Conservation (phyloP, 1,140 invertebrate species). For the Macrobrachium nipponense region DNA sequence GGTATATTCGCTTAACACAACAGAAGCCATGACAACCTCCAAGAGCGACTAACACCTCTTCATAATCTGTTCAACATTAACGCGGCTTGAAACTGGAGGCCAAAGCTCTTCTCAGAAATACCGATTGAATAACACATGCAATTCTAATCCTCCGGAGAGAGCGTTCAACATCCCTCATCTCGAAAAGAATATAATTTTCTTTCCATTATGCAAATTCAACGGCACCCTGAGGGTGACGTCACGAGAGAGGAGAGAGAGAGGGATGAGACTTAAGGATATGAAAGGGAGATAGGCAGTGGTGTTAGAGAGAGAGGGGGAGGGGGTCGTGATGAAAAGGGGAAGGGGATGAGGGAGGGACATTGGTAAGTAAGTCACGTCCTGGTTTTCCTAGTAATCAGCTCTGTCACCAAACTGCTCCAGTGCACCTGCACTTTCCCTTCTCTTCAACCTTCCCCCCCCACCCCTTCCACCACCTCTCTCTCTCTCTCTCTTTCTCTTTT, state of each 20-base stretch:
- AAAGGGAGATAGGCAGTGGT: neutral
- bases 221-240: neutral
- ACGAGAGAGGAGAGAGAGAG: neutral
- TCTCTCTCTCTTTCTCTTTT: constrained; percentile 9
- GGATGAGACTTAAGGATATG: neutral
- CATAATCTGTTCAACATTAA: too few relatives aligned
- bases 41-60: too few relatives aligned
- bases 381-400: neutral
- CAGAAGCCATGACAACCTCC: too few relatives aligned
- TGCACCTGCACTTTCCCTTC: neutral
- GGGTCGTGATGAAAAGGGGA: neutral
- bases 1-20: too few relatives aligned
- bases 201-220: too few relatives aligned
- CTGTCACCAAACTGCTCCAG: too few relatives aligned
- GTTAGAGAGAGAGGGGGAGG: neutral
- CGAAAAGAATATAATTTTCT: neutral
- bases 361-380: neutral
- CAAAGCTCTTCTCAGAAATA: too few relatives aligned
- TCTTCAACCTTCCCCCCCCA: neutral
- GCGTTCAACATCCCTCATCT: neutral
- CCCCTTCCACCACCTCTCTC: neutral
- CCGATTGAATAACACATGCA: too few relatives aligned
- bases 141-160: too few relatives aligned
- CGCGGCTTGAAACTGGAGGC: too few relatives aligned
- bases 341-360: neutral